Conservation (phyloP, 2,888 invertebrate species). For the Trachelus stipa region DNA sequence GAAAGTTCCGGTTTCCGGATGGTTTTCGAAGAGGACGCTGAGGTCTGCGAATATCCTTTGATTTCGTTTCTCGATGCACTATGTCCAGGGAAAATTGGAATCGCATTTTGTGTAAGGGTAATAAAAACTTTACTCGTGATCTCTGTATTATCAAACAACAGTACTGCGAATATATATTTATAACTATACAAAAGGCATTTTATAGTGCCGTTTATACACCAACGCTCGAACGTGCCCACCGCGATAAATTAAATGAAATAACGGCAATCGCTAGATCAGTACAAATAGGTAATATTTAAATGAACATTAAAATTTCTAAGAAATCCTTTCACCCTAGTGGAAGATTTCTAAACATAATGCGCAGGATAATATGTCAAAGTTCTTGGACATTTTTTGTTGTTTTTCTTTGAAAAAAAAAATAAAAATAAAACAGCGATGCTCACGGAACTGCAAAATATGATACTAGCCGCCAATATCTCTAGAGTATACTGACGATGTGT, state of each 20-base stretch:
- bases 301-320: not conserved
- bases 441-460: not conserved
- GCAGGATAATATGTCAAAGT: not conserved
- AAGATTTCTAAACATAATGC: not conserved
- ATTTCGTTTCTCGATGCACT: not conserved
- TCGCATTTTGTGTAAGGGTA: not conserved
- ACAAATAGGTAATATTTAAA: not conserved
- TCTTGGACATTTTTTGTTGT: not conserved
- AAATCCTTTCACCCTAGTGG: not conserved
- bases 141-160: not conserved
- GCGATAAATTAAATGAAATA: not conserved
- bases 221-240: not conserved
- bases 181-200: not conserved
- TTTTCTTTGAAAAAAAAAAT: not conserved
- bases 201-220: not conserved
- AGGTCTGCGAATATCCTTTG: not conserved
- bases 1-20: not conserved
- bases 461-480: not conserved
- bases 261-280: not conserved
- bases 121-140: not conserved
- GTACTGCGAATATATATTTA: not conserved
- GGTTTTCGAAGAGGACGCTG: not conserved
- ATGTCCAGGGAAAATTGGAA: not conserved
- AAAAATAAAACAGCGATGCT: not conserved
- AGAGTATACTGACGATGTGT: not conserved